A percentile compares a stretch with the other conserved stretches of the same genome.
These are phyloP conservation scores for Hydrocynus forskahlii DNA, from an alignment of 2,797 vertebrate species.

Conservation along the genomic window DNA sequence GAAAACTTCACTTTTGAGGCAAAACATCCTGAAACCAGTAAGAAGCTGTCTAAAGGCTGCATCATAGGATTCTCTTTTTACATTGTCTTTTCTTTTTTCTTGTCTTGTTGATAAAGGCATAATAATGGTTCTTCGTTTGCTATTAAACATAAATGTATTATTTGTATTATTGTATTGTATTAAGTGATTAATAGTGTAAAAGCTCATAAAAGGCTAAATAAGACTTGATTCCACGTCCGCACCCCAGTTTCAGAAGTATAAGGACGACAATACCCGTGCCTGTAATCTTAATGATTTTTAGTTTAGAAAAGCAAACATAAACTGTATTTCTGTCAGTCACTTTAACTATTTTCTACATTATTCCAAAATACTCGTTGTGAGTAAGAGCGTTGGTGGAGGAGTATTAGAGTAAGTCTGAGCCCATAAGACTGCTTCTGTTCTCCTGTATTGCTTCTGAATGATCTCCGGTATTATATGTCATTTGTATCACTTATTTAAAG, in stretches of 20 bases:
- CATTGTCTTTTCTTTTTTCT: background rate
- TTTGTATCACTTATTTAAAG: too few relatives aligned
- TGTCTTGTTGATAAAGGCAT: background rate
- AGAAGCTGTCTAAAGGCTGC: constrained; percentile 3
- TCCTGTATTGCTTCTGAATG: background rate
- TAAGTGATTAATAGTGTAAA: too few relatives aligned
- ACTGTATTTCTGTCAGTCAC: background rate
- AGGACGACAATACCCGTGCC: background rate
- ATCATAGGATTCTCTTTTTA: background rate
- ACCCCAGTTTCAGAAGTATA: background rate
- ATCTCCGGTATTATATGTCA: too few relatives aligned
- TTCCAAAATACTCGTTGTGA: background rate
- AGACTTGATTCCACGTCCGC: background rate
- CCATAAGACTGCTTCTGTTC: background rate
- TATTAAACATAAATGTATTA: background rate
- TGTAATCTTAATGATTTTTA: background rate
- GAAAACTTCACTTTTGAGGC: constrained; percentile 76
- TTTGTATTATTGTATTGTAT: too few relatives aligned
- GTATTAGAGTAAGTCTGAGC: background rate
- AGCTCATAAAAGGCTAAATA: too few relatives aligned
- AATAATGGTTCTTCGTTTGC: background rate
- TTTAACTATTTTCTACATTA: background rate
- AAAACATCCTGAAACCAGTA: constrained; percentile 83
- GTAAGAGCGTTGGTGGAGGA: background rate
- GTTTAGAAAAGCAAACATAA: background rate